Percentiles rank a stretch among this genome's conserved stretches.
Evolutionary conservation across 1,140 invertebrate species (phyloP).

Genomic region (Orius insidiosus): DNA sequence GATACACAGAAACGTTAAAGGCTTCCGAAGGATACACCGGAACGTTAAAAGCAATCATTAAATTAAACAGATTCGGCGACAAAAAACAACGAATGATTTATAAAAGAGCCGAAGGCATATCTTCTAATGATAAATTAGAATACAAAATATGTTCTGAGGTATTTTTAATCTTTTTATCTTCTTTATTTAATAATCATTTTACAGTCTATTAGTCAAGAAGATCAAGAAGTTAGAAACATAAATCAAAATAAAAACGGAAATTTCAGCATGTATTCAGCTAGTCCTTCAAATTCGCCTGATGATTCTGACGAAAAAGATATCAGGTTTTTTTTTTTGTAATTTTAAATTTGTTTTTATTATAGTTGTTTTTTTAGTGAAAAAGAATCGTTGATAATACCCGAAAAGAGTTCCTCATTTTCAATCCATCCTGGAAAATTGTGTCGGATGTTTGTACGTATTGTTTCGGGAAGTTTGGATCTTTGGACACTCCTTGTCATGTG

Average conservation of each 20-base stretch:
- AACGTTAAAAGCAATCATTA: constrained; percentile 16
- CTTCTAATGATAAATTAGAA: constrained; percentile 6
- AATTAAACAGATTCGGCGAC: constrained; percentile 11
- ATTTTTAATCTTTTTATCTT: background rate
- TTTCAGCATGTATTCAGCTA: too few species aligned
- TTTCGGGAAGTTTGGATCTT: constrained; percentile 63
- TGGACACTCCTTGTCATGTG: constrained; percentile 70
- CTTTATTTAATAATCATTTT: background rate
- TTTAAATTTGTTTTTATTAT: constrained; percentile 8
- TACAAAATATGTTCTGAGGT: constrained; percentile 14
- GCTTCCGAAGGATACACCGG: constrained; percentile 14
- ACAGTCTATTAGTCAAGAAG: too few species aligned
- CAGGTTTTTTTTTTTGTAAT: too few species aligned
- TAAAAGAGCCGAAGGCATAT: constrained; percentile 10
- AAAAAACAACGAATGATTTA: constrained; percentile 14
- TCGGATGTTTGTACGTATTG: constrained; percentile 70
- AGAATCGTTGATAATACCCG: constrained; percentile 55
- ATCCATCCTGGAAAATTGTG: constrained; percentile 63
- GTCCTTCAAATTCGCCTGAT: too few species aligned
- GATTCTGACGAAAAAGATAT: too few species aligned
- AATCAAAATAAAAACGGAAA: too few species aligned
- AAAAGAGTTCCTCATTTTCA: constrained; percentile 68
- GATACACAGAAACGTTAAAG: constrained; percentile 15
- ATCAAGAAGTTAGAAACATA: too few species aligned
- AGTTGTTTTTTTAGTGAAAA: constrained; percentile 23